Evolutionary conservation across 2,797 vertebrate species (phyloP), one percentile per base, ranked within the genome.

Genomic region (Etheostoma nigrum): DNA sequence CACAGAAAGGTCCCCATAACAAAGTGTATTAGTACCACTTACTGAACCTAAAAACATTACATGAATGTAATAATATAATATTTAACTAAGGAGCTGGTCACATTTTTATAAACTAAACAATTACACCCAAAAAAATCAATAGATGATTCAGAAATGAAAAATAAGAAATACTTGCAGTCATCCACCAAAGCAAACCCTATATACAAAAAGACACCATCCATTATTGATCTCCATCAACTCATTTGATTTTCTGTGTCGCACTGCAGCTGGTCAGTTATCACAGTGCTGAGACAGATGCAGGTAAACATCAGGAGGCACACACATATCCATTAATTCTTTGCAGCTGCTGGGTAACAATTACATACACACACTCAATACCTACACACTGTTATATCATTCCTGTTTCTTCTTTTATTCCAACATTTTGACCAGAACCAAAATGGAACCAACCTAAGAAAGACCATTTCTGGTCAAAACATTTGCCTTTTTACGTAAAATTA

Each of bases 191-290:
- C 9, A 36, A 4, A 52, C n/a, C 27, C 19, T 23, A 21, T 4
- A 63, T 4, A 44, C 2, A 36, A 27, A 65, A 42, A 25, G 1
- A 66, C 10, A 60, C 10, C 1, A 30, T 73, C n/a, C 6, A 25
- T 15, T 25, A 65, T 44, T 55, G 33, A 51, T 74, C 49, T 82
- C 14, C 48, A 45, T 58, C 42, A 58, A 68, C 53, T 36, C 2
- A 18, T 30, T 49, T 2, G 18, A 52, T 72, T 63, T 44, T 42
- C 48, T 54, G 11, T 65, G 58, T 60, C 19, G 8, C 19, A 19
- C 14, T 55, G 33, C 27, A 47, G 40, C 60, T n/a, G 15, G 30
- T 30, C 5, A 30, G 30, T 30, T 48, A 25, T 36, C 15, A 14
- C 30, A 30, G 30, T 30, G 5, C 30, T 63, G 23, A 19, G 25